A percentile compares a stretch with the other conserved stretches of the same genome.
These are phyloP conservation scores for Hippasteria phrygiana DNA, from an alignment of 53 echinoderm and acorn worm genomes.

Conservation along the genomic window DNA sequence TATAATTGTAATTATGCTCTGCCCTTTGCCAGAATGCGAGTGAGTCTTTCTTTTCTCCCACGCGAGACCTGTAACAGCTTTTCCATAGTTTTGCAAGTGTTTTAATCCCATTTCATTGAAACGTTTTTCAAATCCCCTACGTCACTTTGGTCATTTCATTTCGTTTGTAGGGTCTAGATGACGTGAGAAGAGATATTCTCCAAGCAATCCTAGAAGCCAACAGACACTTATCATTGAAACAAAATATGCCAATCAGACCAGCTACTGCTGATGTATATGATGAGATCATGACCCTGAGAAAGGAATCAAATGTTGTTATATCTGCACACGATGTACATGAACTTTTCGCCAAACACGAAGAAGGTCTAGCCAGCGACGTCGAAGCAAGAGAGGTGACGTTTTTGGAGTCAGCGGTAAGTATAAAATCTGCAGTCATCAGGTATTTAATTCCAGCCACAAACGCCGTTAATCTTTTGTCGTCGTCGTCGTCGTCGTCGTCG, in stretches of 20 bases:
- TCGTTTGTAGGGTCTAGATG: slow-evolving; percentile 77
- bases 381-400: slow-evolving; percentile 26
- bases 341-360: slow-evolving; percentile 52
- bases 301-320: slow-evolving; percentile 63
- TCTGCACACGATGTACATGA: slow-evolving; percentile 2
- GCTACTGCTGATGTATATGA: slow-evolving; percentile 73
- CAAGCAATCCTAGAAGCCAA: slow-evolving; percentile 61
- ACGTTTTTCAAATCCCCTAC: too few relatives aligned
- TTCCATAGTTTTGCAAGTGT: too few relatives aligned
- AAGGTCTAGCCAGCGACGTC: not conserved
- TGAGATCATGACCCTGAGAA: slow-evolving; percentile 65
- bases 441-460: not conserved
- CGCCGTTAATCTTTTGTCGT: too few relatives aligned
- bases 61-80: not conserved
- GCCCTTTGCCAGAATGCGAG: too few relatives aligned
- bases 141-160: too few relatives aligned
- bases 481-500: too few relatives aligned
- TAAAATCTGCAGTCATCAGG: not conserved
- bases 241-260: slow-evolving; percentile 54
- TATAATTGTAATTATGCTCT: too few relatives aligned
- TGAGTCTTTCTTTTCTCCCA: too few relatives aligned
- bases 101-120: too few relatives aligned
- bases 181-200: slow-evolving; percentile 75
- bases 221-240: slow-evolving; percentile 52
- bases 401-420: slow-evolving; percentile 44